Conservation (phyloP, 2,113 vertebrate species). For the Scomber colias region DNA sequence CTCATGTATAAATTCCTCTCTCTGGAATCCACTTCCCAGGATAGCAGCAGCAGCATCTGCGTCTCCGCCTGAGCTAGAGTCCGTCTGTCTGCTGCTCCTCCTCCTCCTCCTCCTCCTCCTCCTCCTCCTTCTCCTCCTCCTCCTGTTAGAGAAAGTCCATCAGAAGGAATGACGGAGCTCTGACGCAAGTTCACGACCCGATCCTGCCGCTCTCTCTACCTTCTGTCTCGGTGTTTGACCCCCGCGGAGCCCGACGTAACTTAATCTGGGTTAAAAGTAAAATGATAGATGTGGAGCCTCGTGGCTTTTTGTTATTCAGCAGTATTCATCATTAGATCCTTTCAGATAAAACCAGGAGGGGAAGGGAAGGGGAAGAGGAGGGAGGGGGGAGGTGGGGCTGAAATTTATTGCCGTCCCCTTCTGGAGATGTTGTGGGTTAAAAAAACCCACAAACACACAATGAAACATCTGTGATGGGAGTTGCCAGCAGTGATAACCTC, state of each 20-base stretch:
- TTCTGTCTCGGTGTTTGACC: constrained; percentile 15
- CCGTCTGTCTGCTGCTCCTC: constrained; percentile 38
- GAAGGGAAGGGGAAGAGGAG: background rate
- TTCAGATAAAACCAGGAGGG: constrained; percentile 14
- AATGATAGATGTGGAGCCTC: constrained; percentile 16
- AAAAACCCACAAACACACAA: constrained; percentile 30
- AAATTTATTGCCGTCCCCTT: constrained; percentile 55
- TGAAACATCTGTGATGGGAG: constrained; percentile 77
- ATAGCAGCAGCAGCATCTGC: constrained; percentile 70
- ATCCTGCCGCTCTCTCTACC: constrained; percentile 49
- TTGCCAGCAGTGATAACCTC: constrained; percentile 48
- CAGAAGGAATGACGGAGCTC: constrained; percentile 53
- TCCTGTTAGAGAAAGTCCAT: background rate
- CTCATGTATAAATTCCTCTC: constrained; percentile 45
- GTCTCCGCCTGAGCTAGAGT: constrained; percentile 44
- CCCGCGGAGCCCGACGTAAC: background rate
- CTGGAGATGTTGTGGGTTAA: constrained; percentile 52
- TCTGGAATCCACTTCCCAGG: constrained; percentile 60
- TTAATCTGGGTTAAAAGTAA: background rate
- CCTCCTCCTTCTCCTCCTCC: background rate
- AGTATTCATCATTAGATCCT: constrained; percentile 28
- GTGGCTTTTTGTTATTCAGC: constrained; percentile 50
- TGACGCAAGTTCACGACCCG: constrained; percentile 52
- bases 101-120: background rate
- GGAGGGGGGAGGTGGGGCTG: background rate